A percentile compares a stretch with the other conserved stretches of the same genome.
phyloP scores from a whole-genome alignment of 2,113 vertebrate genomes.

The Ailurus styani region DNA sequence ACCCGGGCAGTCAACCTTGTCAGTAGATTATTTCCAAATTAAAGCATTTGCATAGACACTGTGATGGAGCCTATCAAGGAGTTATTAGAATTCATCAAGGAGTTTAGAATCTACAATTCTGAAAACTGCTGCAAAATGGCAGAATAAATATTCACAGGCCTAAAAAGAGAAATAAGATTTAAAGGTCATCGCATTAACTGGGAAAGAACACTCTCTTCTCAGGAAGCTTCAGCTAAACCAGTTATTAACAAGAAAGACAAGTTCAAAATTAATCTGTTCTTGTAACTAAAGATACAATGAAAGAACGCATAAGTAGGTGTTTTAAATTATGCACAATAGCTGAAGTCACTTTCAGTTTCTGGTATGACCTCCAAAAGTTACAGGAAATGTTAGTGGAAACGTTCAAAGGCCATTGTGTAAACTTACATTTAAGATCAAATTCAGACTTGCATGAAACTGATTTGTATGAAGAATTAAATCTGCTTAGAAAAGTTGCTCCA shows the following conservation, averaged over 20 bases:
- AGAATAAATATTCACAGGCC: background rate
- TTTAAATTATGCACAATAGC: slow-evolving; percentile 1
- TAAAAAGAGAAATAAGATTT: background rate
- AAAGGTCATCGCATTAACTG: background rate
- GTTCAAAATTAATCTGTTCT: slow-evolving; percentile 43
- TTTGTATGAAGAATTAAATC: slow-evolving; percentile 5
- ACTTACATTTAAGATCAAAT: background rate
- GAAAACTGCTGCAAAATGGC: background rate
- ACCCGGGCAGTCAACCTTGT: background rate
- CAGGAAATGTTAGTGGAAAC: background rate
- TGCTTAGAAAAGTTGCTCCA: background rate
- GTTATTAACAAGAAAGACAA: background rate
- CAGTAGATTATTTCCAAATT: background rate
- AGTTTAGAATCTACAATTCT: slow-evolving; percentile 4
- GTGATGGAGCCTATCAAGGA: background rate
- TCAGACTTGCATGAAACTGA: background rate
- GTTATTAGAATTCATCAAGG: background rate
- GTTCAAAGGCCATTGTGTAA: background rate
- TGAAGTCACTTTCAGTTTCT: background rate
- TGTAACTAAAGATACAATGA: background rate
- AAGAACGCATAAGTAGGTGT: background rate
- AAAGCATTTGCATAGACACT: background rate
- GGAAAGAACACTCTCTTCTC: background rate
- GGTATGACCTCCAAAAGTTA: background rate
- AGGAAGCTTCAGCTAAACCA: background rate